These are phyloP conservation scores for Numenius arquata DNA, from an alignment of 2,113 vertebrate genomes.

Conservation along the genomic window DNA sequence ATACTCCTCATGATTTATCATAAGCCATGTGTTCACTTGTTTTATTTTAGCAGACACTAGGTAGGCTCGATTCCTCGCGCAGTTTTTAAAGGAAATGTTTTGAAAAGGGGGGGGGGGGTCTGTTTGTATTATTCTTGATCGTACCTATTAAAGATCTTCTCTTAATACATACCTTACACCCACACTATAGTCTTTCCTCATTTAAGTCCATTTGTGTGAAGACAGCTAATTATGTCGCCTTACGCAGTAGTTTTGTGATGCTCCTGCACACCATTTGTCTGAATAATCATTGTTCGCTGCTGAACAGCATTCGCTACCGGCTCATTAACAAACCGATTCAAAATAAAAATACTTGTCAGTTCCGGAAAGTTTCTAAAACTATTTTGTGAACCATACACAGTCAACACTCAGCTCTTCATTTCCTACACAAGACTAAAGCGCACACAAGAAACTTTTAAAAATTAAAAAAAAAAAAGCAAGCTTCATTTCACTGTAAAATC, in stretches of 20 bases:
- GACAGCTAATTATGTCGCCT: not conserved
- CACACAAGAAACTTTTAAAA: not conserved
- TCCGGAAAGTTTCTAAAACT: not conserved
- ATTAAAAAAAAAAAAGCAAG: not conserved
- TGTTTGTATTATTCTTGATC: not conserved
- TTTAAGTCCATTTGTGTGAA: not conserved
- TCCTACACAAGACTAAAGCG: not conserved
- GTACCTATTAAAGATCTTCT: not conserved
- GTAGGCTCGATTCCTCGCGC: not conserved
- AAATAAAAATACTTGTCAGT: not conserved
- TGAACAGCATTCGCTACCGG: not conserved
- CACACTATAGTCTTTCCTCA: not conserved
- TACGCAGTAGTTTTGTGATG: not conserved
- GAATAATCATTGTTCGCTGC: not conserved
- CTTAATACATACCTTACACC: not conserved
- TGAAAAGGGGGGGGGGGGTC: not conserved
- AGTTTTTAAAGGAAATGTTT: not conserved
- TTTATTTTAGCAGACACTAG: slow-evolving; percentile 17
- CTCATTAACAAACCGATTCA: not conserved
- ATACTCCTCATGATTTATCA: slow-evolving; percentile 10
- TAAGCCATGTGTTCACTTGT: slow-evolving; percentile 5
- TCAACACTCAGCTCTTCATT: not conserved
- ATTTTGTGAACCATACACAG: not conserved
- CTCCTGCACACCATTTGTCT: not conserved
- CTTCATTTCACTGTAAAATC: not conserved